These are phyloP conservation scores for Siniperca obscura DNA, from an alignment of 2,797 vertebrate genomes.

Conservation along the genomic window DNA sequence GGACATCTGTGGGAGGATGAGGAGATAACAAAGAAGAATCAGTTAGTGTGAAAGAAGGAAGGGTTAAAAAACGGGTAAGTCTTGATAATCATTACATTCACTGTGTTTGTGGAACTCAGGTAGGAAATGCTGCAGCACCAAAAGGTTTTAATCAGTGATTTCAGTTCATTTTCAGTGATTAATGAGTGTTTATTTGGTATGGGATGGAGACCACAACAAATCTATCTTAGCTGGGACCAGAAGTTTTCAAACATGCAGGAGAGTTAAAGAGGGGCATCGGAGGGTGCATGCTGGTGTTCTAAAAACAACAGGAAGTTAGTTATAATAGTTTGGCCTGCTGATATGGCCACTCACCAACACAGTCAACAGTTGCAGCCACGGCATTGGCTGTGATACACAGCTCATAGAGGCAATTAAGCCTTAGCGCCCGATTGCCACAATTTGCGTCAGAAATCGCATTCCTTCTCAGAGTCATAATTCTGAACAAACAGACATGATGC, in stretches of 20 bases:
- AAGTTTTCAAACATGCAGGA: not conserved
- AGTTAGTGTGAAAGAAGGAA: conserved; percentile 14
- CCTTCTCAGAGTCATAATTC: not conserved
- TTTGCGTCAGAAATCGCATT: not conserved
- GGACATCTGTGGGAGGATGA: conserved; percentile 57
- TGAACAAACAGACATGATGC: not conserved
- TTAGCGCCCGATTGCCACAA: no score
- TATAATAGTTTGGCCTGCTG: not conserved
- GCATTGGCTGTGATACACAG: not conserved
- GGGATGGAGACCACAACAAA: not conserved
- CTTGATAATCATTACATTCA: not conserved
- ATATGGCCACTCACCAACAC: no score
- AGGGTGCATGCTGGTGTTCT: no score
- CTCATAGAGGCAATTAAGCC: not conserved
- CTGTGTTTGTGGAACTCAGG: not conserved
- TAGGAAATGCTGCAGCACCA: not conserved
- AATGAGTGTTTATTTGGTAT: not conserved
- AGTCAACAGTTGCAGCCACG: no score
- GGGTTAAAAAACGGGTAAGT: not conserved
- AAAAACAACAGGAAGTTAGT: not conserved
- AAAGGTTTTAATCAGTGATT: not conserved
- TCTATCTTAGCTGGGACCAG: not conserved
- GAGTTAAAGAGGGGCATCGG: not conserved
- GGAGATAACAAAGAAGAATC: conserved; percentile 19
- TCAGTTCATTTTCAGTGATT: not conserved